phyloP scores from a whole-genome alignment of 1,140 invertebrate species.

The Rhagoletis pomonella region DNA sequence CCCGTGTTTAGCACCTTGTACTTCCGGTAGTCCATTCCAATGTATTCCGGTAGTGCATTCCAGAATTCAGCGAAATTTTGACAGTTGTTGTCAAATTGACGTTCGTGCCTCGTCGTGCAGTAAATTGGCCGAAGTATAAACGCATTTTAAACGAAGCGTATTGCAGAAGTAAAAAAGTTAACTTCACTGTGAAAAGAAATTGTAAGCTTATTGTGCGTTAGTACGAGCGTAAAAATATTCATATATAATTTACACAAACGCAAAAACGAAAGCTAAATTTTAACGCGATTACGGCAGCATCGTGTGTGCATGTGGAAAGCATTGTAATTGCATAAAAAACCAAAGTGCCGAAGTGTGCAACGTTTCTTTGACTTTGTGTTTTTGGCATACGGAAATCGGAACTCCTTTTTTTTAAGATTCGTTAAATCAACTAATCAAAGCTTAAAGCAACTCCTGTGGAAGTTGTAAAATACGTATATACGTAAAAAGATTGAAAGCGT shows the following conservation, averaged over 20 bases:
- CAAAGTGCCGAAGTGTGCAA: constrained; percentile 36
- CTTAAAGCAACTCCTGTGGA: background rate
- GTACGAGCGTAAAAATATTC: background rate
- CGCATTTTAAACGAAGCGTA: background rate
- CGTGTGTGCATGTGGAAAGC: constrained; percentile 8
- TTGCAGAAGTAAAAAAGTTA: constrained; percentile 22
- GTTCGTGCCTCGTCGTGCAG: background rate
- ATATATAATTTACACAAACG: background rate
- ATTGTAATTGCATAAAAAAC: constrained; percentile 44
- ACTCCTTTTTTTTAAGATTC: constrained; percentile 16
- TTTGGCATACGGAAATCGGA: background rate
- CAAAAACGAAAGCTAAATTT: background rate
- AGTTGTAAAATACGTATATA: constrained; percentile 19
- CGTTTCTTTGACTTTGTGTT: constrained; percentile 18
- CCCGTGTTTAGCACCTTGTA: too few relatives aligned
- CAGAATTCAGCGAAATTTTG: too few relatives aligned
- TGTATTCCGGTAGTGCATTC: too few relatives aligned
- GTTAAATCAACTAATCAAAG: background rate
- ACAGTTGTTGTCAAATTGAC: too few relatives aligned
- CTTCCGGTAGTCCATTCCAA: too few relatives aligned
- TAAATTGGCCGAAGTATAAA: constrained; percentile 4
- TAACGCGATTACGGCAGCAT: background rate
- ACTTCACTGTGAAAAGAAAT: constrained; percentile 1
- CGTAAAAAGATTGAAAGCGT: background rate
- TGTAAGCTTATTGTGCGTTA: background rate